phyloP scores from a whole-genome alignment of 2,113 vertebrate species.

The Spea bombifrons region DNA sequence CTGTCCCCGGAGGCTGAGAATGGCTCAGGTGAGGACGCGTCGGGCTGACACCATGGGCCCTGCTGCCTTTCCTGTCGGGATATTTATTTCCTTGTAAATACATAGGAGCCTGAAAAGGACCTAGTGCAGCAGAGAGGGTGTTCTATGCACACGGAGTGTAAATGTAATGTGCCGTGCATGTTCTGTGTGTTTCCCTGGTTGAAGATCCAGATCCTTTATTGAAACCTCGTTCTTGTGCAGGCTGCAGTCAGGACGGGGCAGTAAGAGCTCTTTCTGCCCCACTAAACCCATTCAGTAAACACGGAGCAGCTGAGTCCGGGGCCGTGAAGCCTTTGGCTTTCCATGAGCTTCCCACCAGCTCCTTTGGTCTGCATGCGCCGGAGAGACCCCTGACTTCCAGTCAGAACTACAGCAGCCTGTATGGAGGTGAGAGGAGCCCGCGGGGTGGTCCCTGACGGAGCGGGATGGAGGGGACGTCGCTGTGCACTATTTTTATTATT shows the following conservation, averaged over 20 bases:
- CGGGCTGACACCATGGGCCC: constrained; percentile 1
- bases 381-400: constrained; percentile 39
- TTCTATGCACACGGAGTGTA: neutral
- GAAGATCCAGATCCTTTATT: neutral
- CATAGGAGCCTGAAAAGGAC: too few relatives aligned
- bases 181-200: neutral
- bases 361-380: constrained; percentile 53
- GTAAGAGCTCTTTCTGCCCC: neutral
- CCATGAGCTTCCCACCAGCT: constrained; percentile 47
- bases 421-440: constrained; percentile 63
- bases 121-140: neutral
- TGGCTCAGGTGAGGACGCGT: constrained; percentile 53
- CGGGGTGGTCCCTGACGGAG: neutral
- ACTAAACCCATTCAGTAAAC: constrained; percentile 53
- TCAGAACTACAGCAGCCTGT: constrained; percentile 55
- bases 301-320: constrained; percentile 48
- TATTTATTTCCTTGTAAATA: too few relatives aligned
- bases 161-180: too few relatives aligned
- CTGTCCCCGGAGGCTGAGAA: constrained; percentile 48
- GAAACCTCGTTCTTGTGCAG: neutral
- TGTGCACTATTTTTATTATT: neutral
- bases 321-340: constrained; percentile 44
- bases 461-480: neutral
- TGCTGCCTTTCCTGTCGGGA: neutral
- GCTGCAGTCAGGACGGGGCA: neutral